Evolutionary conservation across 1,140 invertebrate species (phyloP), one percentile per base, ranked within the genome.

Genomic region (Caerostris darwini): DNA sequence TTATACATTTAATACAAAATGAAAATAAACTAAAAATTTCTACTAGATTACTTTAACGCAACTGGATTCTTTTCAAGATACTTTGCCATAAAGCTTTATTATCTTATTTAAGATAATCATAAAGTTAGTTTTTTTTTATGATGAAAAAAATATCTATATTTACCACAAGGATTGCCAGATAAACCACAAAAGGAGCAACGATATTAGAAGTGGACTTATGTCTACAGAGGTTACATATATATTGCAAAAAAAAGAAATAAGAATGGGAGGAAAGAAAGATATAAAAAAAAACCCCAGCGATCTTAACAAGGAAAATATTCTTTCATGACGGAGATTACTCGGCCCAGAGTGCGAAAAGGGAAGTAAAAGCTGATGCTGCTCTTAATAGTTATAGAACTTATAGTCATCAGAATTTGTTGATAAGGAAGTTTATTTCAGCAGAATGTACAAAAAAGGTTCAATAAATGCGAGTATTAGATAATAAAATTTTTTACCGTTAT

Each of bases 241-340:
- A 34, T 34, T 34, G 34, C 34, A 34, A 34, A 34, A 34, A 34
- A 34, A 34, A 2, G 61, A 64, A 67, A 6, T 5, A 67, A 8
- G 7, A 67, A 67, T 59, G 10, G 58, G 10, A 59, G 7, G n/a
- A 7, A 67, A 17, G 61, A 67, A 12, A 0, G 12, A 67, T 17
- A 67, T n/a, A 64, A 64, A 64, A 64, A 64, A n/a, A 64, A 64
- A n/a, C 10, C 5, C 6, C 12, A 67, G 5, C 61, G 12, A 67
- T 67, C 61, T n/a, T 67, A 67, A 67, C 61, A n/a, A 67, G 61
- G 61, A n/a, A 67, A 67, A 67, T 67, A 67, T 67, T 67, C 61
- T 67, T 67, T 67, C n/a, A 5, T 17, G 61, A n/a, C 4, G 14
- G 14, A 67, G 61, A 67, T 67, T 67, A 67, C n/a, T 67, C 61